Percentiles rank a stretch among this genome's conserved stretches.
These are phyloP conservation scores for Enteromius paludinosus DNA, from an alignment of 2,797 vertebrate genomes.

Conservation along the genomic window DNA sequence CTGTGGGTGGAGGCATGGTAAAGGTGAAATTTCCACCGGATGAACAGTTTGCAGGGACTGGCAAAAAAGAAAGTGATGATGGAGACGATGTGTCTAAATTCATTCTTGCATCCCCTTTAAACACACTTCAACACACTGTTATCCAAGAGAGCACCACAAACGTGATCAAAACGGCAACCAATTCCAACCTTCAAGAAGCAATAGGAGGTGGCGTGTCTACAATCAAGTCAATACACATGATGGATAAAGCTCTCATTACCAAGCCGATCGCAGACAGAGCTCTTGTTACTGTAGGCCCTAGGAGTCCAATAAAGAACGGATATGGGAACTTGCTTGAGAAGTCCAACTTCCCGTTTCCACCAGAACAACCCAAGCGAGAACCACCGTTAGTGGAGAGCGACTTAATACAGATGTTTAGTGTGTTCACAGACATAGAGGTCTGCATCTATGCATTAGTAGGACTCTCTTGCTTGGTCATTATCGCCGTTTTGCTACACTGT, in stretches of 20 bases:
- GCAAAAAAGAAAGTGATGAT: conserved; percentile 36
- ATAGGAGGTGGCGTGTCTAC: conserved; percentile 66
- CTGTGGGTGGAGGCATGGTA: conserved; percentile 78
- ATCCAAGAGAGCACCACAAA: conserved; percentile 63
- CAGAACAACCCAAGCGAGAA: conserved; percentile 73
- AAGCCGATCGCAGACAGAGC: conserved; percentile 45
- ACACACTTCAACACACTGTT: conserved; percentile 67
- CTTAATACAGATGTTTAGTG: conserved; percentile 73
- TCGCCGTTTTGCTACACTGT: conserved; percentile 93
- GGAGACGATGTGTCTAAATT: conserved; percentile 60
- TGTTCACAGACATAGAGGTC: conserved; percentile 87
- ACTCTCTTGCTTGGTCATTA: conserved; percentile 87
- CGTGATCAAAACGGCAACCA: conserved; percentile 33
- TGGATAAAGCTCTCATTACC: conserved; percentile 48
- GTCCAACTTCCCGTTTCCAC: conserved; percentile 72
- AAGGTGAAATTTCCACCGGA: conserved; percentile 79
- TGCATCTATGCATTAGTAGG: conserved; percentile 90
- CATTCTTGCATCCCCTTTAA: conserved; percentile 56
- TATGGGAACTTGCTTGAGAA: conserved; percentile 77
- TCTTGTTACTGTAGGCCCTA: conserved; percentile 66
- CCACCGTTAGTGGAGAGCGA: conserved; percentile 74
- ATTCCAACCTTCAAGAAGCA: conserved; percentile 69
- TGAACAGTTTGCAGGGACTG: conserved; percentile 11
- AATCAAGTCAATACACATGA: conserved; percentile 40
- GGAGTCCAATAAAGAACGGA: conserved; percentile 63